Evolutionary conservation across 2,797 vertebrate genomes (phyloP).

Genomic region (Cygnus olor): DNA sequence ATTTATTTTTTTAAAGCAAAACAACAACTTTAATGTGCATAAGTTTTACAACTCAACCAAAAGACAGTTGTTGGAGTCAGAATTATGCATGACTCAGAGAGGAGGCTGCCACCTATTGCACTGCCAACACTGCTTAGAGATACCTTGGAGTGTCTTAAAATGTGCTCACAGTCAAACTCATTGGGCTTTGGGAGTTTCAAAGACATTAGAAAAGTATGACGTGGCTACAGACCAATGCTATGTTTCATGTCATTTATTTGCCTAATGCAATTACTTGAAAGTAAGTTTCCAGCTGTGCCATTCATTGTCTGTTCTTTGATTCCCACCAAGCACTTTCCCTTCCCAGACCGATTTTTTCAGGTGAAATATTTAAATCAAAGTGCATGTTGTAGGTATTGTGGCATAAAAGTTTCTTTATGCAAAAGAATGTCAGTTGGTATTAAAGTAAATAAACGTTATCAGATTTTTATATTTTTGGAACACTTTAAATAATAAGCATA

Average conservation of each 20-base stretch:
- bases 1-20: background rate
- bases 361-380: background rate
- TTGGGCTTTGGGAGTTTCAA: rapidly evolving
- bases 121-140: background rate
- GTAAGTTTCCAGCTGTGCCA: background rate
- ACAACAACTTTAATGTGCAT: background rate
- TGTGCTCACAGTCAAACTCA: rapidly evolving
- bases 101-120: background rate
- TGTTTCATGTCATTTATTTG: background rate
- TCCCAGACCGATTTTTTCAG: background rate
- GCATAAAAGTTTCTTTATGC: background rate
- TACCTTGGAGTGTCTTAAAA: background rate
- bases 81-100: background rate
- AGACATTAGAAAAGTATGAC: background rate
- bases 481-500: background rate
- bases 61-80: background rate
- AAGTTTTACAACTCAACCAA: background rate
- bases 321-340: background rate
- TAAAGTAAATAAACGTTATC: background rate
- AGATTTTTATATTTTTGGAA: background rate
- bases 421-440: background rate
- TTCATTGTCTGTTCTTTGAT: background rate
- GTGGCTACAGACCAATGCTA: background rate
- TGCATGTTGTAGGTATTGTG: rapidly evolving
- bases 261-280: background rate